phyloP scores from a whole-genome alignment of 2,888 invertebrate genomes.

The Eupeodes latifasciatus region DNA sequence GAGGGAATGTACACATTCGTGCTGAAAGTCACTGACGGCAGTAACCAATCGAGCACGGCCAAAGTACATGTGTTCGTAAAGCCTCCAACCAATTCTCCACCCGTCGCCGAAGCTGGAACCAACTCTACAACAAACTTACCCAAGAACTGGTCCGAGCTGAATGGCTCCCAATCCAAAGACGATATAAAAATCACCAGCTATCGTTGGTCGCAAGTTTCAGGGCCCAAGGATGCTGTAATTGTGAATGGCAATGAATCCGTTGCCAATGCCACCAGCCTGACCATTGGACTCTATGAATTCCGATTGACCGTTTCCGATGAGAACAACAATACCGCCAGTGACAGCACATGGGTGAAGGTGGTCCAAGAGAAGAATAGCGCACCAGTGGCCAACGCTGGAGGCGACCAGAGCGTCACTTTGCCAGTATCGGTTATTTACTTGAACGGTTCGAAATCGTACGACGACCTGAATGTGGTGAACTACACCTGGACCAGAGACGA shows the following conservation, averaged over 20 bases:
- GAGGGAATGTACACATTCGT: constrained; percentile 97
- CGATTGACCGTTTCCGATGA: constrained; percentile 93
- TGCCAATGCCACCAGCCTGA: constrained; percentile 92
- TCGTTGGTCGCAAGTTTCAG: constrained; percentile 92
- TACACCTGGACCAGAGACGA: constrained; percentile 93
- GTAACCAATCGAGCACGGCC: constrained; percentile 93
- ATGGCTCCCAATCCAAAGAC: constrained; percentile 92
- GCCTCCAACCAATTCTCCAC: constrained; percentile 93
- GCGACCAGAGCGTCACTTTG: constrained; percentile 90
- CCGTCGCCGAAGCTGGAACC: constrained; percentile 88
- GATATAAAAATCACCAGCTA: constrained; percentile 93
- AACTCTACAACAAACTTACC: constrained; percentile 92
- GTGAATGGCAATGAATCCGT: constrained; percentile 86
- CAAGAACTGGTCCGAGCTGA: constrained; percentile 90
- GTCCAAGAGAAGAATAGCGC: constrained; percentile 95
- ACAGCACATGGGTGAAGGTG: constrained; percentile 90
- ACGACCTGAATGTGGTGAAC: constrained; percentile 93
- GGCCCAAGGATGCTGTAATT: constrained; percentile 87
- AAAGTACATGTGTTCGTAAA: constrained; percentile 97
- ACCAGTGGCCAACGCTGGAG: constrained; percentile 95
- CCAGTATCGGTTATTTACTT: constrained; percentile 91
- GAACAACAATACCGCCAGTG: constrained; percentile 91
- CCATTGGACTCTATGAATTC: constrained; percentile 93
- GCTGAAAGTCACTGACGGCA: constrained; percentile 95
- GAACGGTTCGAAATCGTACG: constrained; percentile 93